Conservation (phyloP, 2,113 vertebrate species). For the human (Homo sapiens) region GRCh38 chr9:71615501-71616000, state of each 20-base stretch:
- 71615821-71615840: background rate
- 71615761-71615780: background rate
- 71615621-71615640: conserved; percentile 3
- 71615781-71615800: background rate
- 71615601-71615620: background rate
- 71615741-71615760: background rate
- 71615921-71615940: background rate
- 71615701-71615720: background rate
- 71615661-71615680: conserved; percentile 30
- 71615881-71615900: background rate
- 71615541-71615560: background rate
- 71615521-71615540: background rate
- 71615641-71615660: background rate
- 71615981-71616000: background rate
- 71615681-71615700: background rate
- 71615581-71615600: background rate
- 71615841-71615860: background rate
- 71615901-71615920: background rate
- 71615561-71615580: conserved; percentile 4
- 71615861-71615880: background rate
- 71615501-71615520: background rate
- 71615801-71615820: background rate
- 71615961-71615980: background rate
- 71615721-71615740: background rate
- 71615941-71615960: background rate